A percentile compares a stretch with the other conserved stretches of the same genome.
Conservation (phyloP, 2,113 vertebrate genomes). For the Prunella fulvescens region DNA sequence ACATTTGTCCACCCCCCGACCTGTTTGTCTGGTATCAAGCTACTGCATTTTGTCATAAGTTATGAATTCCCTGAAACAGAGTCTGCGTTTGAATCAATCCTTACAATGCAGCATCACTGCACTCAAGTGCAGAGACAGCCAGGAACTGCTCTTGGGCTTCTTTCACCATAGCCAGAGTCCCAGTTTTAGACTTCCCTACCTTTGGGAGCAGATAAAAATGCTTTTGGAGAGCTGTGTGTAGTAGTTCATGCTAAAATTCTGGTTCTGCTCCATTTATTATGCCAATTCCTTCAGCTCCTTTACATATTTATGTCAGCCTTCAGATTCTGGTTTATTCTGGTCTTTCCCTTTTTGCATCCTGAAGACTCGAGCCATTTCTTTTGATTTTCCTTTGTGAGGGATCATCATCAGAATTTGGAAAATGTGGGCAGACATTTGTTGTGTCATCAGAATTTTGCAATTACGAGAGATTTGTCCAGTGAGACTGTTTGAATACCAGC, state of each 20-base stretch:
- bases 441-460: not conserved
- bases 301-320: not conserved
- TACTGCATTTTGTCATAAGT: not conserved
- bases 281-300: not conserved
- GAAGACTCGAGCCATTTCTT: not conserved
- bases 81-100: not conserved
- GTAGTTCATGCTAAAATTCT: not conserved
- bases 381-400: fast-evolving
- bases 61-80: not conserved
- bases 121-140: not conserved
- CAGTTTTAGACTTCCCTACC: not conserved
- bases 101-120: not conserved
- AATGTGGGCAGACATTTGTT: not conserved
- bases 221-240: not conserved
- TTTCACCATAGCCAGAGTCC: not conserved
- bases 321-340: not conserved
- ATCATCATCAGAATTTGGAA: not conserved
- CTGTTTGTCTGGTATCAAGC: not conserved
- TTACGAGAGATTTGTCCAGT: not conserved
- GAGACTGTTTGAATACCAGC: not conserved
- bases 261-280: not conserved
- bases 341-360: not conserved
- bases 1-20: not conserved
- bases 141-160: not conserved
- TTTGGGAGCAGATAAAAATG: not conserved